Percentiles rank a stretch among this genome's conserved stretches.
Evolutionary conservation across 2,888 invertebrate species (phyloP).

Genomic region (Coenonympha glycerion): DNA sequence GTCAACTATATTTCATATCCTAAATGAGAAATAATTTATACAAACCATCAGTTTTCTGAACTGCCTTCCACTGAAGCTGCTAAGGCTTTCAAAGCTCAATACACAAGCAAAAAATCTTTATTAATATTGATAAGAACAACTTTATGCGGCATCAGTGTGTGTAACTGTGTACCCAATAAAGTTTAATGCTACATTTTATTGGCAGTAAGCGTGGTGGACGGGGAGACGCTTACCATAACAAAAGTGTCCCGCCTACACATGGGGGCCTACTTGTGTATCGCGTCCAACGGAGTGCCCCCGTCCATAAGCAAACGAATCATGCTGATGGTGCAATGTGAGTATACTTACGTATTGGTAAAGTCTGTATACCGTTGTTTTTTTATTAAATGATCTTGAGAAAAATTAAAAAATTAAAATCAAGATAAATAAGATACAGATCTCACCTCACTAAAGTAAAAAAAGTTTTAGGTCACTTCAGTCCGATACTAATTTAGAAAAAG

Average conservation of each 20-base stretch:
- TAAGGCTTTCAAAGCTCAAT: background rate
- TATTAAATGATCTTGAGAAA: too few relatives aligned
- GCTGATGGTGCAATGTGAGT: constrained; percentile 90
- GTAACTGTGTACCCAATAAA: background rate
- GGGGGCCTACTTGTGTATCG: constrained; percentile 95
- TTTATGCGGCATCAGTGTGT: background rate
- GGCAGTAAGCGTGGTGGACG: constrained; percentile 90
- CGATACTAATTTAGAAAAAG: too few relatives aligned
- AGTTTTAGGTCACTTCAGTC: too few relatives aligned
- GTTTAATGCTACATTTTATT: constrained; percentile 31
- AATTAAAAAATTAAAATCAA: too few relatives aligned
- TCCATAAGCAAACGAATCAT: constrained; percentile 90
- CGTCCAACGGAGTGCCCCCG: constrained; percentile 94
- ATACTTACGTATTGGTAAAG: constrained; percentile 31
- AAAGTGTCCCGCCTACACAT: constrained; percentile 94
- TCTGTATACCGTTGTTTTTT: too few relatives aligned
- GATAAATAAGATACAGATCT: too few relatives aligned
- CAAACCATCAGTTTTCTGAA: too few relatives aligned
- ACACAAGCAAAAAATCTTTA: background rate
- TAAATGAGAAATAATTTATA: too few relatives aligned
- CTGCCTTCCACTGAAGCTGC: background rate
- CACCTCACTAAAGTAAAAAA: too few relatives aligned
- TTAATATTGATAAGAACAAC: background rate
- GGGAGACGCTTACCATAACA: constrained; percentile 87
- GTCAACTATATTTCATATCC: too few relatives aligned